A percentile compares a stretch with the other conserved stretches of the same genome.
phyloP scores from a whole-genome alignment of 1,140 invertebrate genomes.

The Pollicipes pollicipes region DNA sequence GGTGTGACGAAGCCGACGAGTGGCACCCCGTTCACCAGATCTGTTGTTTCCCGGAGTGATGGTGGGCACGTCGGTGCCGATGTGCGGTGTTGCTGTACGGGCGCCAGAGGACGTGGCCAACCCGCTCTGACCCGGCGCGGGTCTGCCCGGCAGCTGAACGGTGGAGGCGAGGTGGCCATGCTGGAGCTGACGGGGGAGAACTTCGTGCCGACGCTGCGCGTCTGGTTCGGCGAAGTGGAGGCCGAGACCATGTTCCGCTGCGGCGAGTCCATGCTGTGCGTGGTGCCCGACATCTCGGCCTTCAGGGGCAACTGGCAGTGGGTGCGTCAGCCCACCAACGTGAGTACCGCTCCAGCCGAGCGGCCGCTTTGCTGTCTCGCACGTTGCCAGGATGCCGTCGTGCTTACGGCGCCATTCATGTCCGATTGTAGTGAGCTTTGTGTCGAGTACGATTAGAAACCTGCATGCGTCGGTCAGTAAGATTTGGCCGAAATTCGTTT shows the following conservation, averaged over 20 bases:
- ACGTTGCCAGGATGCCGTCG: not conserved
- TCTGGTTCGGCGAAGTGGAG: constrained; percentile 98
- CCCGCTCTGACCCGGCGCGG: too few relatives aligned
- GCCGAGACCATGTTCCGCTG: constrained; percentile 96
- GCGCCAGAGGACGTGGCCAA: too few relatives aligned
- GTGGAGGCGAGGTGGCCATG: constrained; percentile 94
- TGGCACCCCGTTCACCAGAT: too few relatives aligned
- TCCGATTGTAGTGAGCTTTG: not conserved
- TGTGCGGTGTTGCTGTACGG: too few relatives aligned
- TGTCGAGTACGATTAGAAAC: constrained; percentile 1
- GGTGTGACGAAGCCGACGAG: too few relatives aligned
- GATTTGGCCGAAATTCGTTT: too few relatives aligned
- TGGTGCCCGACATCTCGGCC: constrained; percentile 89
- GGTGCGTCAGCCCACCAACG: constrained; percentile 63
- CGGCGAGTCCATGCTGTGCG: constrained; percentile 86
- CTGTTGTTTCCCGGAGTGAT: too few relatives aligned
- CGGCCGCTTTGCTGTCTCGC: not conserved
- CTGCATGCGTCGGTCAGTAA: too few relatives aligned
- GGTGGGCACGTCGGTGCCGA: too few relatives aligned
- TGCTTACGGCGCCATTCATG: not conserved
- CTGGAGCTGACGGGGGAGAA: constrained; percentile 93
- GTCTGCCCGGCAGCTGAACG: constrained; percentile 76
- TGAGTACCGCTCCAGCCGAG: constrained; percentile 19
- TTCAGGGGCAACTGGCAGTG: constrained; percentile 91
- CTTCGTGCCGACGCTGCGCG: constrained; percentile 88